Evolutionary conservation across 2,113 vertebrate species (phyloP).

Genomic region (Oceanodroma tethys): DNA sequence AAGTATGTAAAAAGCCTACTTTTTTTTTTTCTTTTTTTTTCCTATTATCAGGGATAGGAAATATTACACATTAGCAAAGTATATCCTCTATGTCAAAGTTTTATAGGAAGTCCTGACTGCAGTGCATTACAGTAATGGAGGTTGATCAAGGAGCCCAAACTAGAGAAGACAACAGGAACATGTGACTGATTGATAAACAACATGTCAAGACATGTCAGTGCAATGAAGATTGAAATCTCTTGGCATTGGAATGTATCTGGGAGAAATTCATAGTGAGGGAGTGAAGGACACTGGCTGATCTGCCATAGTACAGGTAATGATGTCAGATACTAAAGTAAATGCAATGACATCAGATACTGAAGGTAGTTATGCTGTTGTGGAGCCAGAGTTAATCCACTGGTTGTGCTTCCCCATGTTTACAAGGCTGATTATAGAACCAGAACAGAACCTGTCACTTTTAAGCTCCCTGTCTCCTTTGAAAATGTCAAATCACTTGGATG

Average conservation of each 20-base stretch:
- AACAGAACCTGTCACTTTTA: neutral
- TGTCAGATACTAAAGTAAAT: neutral
- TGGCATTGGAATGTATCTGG: neutral
- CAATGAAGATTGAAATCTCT: neutral
- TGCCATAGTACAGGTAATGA: neutral
- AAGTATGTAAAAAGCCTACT: neutral
- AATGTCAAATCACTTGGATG: neutral
- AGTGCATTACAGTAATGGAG: neutral
- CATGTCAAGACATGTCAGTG: neutral
- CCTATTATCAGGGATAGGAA: accelerated
- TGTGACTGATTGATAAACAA: neutral
- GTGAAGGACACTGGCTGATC: neutral
- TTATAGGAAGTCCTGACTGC: neutral
- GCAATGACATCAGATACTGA: neutral
- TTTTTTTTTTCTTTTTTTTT: neutral
- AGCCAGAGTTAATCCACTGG: neutral
- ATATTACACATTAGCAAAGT: neutral
- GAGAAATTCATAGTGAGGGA: neutral
- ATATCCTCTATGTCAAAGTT: neutral
- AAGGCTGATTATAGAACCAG: neutral
- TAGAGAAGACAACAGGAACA: neutral
- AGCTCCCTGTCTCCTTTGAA: neutral
- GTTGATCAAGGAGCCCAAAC: neutral
- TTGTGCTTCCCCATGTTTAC: neutral
- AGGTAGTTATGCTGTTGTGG: neutral